Evolutionary conservation across 2,113 vertebrate genomes (phyloP), one percentile per base, ranked within the genome.

Genomic region (Archocentrus centrarchus): DNA sequence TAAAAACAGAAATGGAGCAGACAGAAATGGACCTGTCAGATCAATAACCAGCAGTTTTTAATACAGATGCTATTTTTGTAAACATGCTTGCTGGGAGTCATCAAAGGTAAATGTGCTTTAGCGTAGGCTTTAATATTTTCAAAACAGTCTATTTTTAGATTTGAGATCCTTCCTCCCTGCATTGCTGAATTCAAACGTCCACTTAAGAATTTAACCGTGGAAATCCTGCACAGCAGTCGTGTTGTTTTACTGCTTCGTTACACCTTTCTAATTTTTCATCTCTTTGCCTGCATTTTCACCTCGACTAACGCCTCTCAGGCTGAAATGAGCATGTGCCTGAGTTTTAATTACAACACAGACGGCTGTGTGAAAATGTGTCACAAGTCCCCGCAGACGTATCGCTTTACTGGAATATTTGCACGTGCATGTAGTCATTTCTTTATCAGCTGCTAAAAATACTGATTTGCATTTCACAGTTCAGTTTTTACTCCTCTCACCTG

Each of bases 351-450:
- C 57, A 79, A 30, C 24, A 50, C 24, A 20, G 39, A 44, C 47
- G 59, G 81, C 80, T 82, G 68, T 86, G 87, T 91, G 62, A 80
- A 85, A 87, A 68, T 82, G 66, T 80, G 82, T 77, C 83, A 83
- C 6, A 83, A 47, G 60, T 58, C 89, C 37, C 83, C 3, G 35
- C 63, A 82, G 85, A 59, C 77, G 30, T 80, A 47, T 79, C 77
- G 79, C 77, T 79, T 88, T 27, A n/a, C 11, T 60, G 53, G 53
- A 70, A 77, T 81, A 81, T 83, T 82, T 82, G 75, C 82, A 59
- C 83, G 14, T 59, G 47, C 68, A 44, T 27, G 2, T 10, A 22
- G 2, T 68, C 50, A 10, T 75, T 64, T 79, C 59, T 80, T 32
- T 11, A 58, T 75, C 70, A 59, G 11, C 35, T 22, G 15, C 78